Percentiles rank a stretch among this genome's conserved stretches.
Evolutionary conservation across 2,888 invertebrate species (phyloP).

Genomic region (Limnephilus rhombicus): DNA sequence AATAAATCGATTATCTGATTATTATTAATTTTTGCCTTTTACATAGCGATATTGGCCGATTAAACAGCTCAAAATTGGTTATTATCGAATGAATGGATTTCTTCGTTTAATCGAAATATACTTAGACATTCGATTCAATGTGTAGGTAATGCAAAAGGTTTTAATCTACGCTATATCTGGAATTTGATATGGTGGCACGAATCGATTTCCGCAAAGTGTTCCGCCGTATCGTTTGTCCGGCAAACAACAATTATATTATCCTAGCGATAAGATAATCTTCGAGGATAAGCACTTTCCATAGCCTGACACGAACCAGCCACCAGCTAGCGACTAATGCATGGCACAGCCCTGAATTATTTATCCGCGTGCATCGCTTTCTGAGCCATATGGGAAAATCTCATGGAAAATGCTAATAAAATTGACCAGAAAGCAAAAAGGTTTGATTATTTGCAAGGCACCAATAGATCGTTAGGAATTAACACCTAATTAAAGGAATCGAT

Average conservation of each 20-base stretch:
- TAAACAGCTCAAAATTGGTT: neutral
- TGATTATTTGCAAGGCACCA: neutral
- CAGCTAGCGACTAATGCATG: conserved; percentile 37
- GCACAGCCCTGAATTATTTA: conserved; percentile 55
- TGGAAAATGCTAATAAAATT: neutral
- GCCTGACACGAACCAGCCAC: conserved; percentile 55
- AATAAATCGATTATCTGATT: too few relatives aligned
- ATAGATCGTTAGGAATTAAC: neutral
- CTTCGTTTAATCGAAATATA: neutral
- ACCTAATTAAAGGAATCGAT: too few relatives aligned
- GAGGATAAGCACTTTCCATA: conserved; percentile 54
- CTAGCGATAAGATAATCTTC: conserved; percentile 63
- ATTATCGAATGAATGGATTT: neutral
- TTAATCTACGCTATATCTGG: neutral
- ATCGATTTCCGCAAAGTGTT: conserved; percentile 48
- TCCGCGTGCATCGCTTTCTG: conserved; percentile 48
- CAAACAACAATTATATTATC: conserved; percentile 59
- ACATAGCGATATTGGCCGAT: too few relatives aligned
- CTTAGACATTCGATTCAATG: neutral
- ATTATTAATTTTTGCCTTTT: too few relatives aligned
- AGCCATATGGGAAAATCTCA: neutral
- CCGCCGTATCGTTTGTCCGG: conserved; percentile 41
- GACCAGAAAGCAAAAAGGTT: neutral
- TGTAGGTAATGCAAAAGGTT: neutral
- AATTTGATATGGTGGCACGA: neutral